phyloP scores from a whole-genome alignment of 92 coral and sea anemone genomes.

The Epizoanthus fatuus region DNA sequence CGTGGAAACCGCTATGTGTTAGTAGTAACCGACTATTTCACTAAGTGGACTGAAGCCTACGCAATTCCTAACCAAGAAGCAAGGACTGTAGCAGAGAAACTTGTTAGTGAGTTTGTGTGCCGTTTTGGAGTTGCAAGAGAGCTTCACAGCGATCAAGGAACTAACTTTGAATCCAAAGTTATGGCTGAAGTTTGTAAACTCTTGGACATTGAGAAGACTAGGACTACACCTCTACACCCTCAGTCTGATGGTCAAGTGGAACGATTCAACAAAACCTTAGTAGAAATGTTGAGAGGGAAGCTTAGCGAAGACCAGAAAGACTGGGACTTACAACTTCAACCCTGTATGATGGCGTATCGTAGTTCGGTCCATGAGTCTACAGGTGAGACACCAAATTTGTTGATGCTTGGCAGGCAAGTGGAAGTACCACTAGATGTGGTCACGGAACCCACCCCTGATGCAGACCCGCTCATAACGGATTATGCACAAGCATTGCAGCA shows the following conservation, averaged over 20 bases:
- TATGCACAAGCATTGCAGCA: conserved; percentile 53
- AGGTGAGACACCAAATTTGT: conserved; percentile 38
- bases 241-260: conserved; percentile 73
- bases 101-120: conserved; percentile 72
- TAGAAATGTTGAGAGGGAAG: conserved; percentile 71
- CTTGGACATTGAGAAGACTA: conserved; percentile 69
- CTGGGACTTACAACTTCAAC: conserved; percentile 60
- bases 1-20: conserved; percentile 63
- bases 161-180: conserved; percentile 72
- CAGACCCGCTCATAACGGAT: conserved; percentile 28
- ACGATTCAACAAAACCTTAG: conserved; percentile 56
- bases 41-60: conserved; percentile 78
- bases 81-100: conserved; percentile 72
- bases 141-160: conserved; percentile 74
- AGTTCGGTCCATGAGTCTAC: conserved; percentile 34
- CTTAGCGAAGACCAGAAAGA: conserved; percentile 64
- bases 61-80: conserved; percentile 73
- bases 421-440: conserved; percentile 49
- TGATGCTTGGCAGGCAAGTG: conserved; percentile 59
- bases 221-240: conserved; percentile 55
- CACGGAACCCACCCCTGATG: conserved; percentile 48
- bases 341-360: conserved; percentile 75
- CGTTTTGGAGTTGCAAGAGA: conserved; percentile 72
- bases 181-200: conserved; percentile 72
- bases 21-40: conserved; percentile 76